Evolutionary conservation across 1,140 invertebrate genomes (phyloP).

Genomic region (Heliconius nattereri): DNA sequence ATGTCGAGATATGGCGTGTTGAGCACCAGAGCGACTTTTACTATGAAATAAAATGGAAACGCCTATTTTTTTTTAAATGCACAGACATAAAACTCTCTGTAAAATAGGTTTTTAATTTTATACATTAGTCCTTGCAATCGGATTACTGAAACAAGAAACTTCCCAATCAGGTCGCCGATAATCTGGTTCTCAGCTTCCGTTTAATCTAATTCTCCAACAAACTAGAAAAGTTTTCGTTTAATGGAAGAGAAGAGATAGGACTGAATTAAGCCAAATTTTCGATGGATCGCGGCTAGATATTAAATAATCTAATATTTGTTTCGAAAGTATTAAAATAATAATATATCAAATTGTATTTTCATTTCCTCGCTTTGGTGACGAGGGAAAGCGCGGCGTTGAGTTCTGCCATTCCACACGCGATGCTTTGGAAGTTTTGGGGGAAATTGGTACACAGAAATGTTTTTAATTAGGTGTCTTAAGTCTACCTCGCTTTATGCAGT

Average conservation of each 20-base stretch:
- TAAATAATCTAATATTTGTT: too few relatives aligned
- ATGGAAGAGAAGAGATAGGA: not conserved
- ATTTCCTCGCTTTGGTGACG: too few relatives aligned
- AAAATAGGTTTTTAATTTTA: constrained; percentile 18
- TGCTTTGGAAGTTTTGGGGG: too few relatives aligned
- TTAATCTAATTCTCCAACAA: constrained; percentile 17
- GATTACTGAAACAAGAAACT: constrained; percentile 15
- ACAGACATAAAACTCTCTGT: not conserved
- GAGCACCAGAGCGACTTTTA: too few relatives aligned
- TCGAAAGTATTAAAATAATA: too few relatives aligned
- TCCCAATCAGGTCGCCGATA: constrained; percentile 22
- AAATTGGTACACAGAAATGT: too few relatives aligned
- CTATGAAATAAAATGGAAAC: not conserved
- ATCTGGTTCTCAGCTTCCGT: constrained; percentile 17
- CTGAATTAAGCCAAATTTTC: not conserved
- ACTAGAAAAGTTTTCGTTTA: constrained; percentile 20
- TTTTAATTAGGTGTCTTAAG: too few relatives aligned
- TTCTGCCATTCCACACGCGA: too few relatives aligned
- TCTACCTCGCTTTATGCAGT: too few relatives aligned
- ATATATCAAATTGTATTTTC: too few relatives aligned
- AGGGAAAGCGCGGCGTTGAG: too few relatives aligned
- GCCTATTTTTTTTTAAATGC: not conserved
- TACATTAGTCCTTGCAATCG: constrained; percentile 12
- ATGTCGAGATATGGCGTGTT: too few relatives aligned
- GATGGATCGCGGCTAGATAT: not conserved